phyloP scores from a whole-genome alignment of 1,140 invertebrate genomes.

The Drosophila punjabiensis region DNA sequence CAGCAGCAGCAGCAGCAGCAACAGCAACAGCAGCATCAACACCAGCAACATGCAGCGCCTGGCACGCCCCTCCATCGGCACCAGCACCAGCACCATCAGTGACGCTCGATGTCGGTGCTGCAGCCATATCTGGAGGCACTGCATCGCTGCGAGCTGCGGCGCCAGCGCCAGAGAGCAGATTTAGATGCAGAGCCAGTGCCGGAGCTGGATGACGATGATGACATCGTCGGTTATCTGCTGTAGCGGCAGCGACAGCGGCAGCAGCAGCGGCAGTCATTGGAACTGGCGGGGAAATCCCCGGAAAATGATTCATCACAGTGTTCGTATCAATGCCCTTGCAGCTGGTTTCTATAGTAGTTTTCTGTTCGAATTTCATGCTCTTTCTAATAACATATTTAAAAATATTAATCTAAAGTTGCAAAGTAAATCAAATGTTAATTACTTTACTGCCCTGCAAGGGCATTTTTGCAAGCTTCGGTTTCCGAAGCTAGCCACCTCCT shows the following conservation, averaged over 20 bases:
- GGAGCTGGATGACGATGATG: slow-evolving; percentile 55
- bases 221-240: slow-evolving; percentile 66
- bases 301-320: slow-evolving; percentile 11
- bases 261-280: slow-evolving; percentile 28
- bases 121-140: slow-evolving; percentile 75
- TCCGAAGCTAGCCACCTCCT: neutral
- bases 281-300: slow-evolving; percentile 6
- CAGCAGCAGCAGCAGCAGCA: slow-evolving; percentile 30
- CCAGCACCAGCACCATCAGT: slow-evolving; percentile 73
- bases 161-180: slow-evolving; percentile 38
- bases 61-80: slow-evolving; percentile 51
- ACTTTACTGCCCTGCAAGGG: neutral
- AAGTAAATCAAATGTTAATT: neutral
- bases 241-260: slow-evolving; percentile 18
- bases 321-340: slow-evolving; percentile 9
- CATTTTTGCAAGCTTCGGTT: neutral
- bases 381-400: too few relatives aligned
- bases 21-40: slow-evolving; percentile 68
- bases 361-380: neutral
- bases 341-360: neutral
- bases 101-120: slow-evolving; percentile 79
- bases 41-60: slow-evolving; percentile 12
- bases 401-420: neutral
- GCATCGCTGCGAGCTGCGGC: slow-evolving; percentile 71
- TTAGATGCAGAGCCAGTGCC: slow-evolving; percentile 16